A percentile compares a stretch with the other conserved stretches of the same genome.
Conservation (phyloP, 1,140 invertebrate genomes). For the Bombus ignitus region DNA sequence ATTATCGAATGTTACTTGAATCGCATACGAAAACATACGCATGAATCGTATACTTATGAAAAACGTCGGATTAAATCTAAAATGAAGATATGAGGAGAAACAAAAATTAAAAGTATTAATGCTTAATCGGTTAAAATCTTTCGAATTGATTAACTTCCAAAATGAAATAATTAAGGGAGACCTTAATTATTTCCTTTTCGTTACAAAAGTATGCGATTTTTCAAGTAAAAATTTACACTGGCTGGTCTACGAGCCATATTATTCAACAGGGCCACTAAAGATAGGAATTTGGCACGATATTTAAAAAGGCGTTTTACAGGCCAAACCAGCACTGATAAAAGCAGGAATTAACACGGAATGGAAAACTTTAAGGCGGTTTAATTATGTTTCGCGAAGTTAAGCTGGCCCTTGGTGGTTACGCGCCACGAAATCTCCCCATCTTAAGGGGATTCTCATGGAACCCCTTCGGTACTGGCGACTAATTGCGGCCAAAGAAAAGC, state of each 20-base stretch:
- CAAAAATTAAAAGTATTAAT: too few relatives aligned
- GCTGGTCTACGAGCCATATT: not conserved
- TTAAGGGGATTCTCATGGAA: conserved; percentile 54
- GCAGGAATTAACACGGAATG: conserved; percentile 60
- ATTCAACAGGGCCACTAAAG: conserved; percentile 12
- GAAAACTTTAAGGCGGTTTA: conserved; percentile 62
- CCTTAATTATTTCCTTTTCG: too few relatives aligned
- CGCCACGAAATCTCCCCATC: conserved; percentile 47
- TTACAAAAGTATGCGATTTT: too few relatives aligned
- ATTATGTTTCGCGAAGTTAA: conserved; percentile 60
- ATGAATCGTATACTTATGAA: too few relatives aligned
- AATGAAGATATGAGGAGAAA: too few relatives aligned
- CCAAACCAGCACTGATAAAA: conserved; percentile 46
- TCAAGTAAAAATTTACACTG: not conserved
- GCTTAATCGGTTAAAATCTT: too few relatives aligned
- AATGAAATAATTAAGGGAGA: too few relatives aligned
- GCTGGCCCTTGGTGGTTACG: conserved; percentile 53
- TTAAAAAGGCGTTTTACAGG: conserved; percentile 48
- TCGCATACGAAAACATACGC: too few relatives aligned
- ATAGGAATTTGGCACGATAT: conserved; percentile 39
- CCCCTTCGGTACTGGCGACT: conserved; percentile 43
- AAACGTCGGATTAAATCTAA: too few relatives aligned
- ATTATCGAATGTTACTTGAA: too few relatives aligned
- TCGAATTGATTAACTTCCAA: too few relatives aligned
- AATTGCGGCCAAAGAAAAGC: conserved; percentile 56